Percentiles rank a stretch among this genome's conserved stretches.
Evolutionary conservation across 2,888 invertebrate species (phyloP).

Genomic region (Zonitis immaculata): DNA sequence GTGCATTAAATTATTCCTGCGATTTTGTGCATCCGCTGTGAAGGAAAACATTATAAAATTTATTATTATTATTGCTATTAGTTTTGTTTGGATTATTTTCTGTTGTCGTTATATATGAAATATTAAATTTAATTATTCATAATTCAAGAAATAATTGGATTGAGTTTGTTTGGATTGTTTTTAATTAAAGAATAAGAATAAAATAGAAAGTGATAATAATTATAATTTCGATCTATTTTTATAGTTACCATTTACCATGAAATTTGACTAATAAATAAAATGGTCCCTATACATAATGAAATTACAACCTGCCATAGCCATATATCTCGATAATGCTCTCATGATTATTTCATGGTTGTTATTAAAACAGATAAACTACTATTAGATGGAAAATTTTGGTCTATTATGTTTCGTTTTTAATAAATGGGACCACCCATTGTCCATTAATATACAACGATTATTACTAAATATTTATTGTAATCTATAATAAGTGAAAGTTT

Average conservation of each 20-base stretch:
- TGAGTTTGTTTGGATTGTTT: too few species aligned
- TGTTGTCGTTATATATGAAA: background rate
- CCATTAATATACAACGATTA: too few species aligned
- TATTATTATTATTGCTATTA: too few species aligned
- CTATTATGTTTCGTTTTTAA: background rate
- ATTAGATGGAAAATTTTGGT: background rate
- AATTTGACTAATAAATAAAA: too few species aligned
- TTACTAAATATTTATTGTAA: too few species aligned
- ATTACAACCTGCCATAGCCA: background rate
- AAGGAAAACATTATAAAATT: background rate
- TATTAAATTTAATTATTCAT: background rate
- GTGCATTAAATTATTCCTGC: background rate
- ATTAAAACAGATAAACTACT: background rate
- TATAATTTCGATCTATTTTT: too few species aligned
- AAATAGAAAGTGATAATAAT: too few species aligned
- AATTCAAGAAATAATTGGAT: background rate
- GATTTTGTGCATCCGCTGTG: slow-evolving; percentile 7
- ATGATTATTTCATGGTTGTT: too few species aligned
- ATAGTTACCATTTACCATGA: too few species aligned
- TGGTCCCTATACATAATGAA: background rate
- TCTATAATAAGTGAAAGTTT: background rate
- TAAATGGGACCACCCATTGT: background rate
- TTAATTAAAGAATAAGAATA: too few species aligned
- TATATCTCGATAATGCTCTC: too few species aligned
- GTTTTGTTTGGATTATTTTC: too few species aligned